These are phyloP conservation scores for Sus scrofa DNA, from an alignment of 2,113 vertebrate species.

Conservation along the genomic window DNA sequence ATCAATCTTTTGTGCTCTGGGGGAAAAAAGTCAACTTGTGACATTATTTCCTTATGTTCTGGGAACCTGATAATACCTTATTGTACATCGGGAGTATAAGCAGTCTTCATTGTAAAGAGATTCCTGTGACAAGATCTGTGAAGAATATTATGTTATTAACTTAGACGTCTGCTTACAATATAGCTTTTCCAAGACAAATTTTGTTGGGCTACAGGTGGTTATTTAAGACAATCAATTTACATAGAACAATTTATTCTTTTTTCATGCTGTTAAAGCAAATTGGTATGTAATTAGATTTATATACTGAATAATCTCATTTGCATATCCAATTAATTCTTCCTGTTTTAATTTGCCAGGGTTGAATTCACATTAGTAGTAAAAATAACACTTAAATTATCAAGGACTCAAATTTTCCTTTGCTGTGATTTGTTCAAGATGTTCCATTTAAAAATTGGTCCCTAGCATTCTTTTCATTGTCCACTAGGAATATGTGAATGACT, in stretches of 20 bases:
- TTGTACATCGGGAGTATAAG: slow-evolving; percentile 15
- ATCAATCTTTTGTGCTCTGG: slow-evolving; percentile 7
- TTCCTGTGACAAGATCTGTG: slow-evolving; percentile 16
- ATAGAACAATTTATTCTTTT: slow-evolving; percentile 86
- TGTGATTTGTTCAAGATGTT: slow-evolving; percentile 85
- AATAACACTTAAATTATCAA: slow-evolving; percentile 88
- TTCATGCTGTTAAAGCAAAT: slow-evolving; percentile 91
- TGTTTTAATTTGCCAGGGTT: slow-evolving; percentile 92
- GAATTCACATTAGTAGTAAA: slow-evolving; percentile 90
- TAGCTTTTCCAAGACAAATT: slow-evolving; percentile 66
- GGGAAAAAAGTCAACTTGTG: not conserved
- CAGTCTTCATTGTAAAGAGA: not conserved
- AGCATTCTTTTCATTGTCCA: slow-evolving; percentile 43
- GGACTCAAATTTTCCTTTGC: slow-evolving; percentile 84
- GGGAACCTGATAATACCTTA: not conserved
- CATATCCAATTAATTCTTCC: slow-evolving; percentile 93
- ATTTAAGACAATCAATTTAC: slow-evolving; percentile 87
- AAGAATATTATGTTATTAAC: slow-evolving; percentile 26
- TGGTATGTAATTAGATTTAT: slow-evolving; percentile 93
- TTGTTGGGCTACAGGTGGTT: slow-evolving; percentile 87
- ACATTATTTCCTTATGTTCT: not conserved
- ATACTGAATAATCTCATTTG: slow-evolving; percentile 93
- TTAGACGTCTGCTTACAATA: slow-evolving; percentile 31
- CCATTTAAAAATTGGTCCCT: slow-evolving; percentile 79
- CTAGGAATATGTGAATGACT: not conserved